phyloP scores from a whole-genome alignment of 1,140 invertebrate genomes.

The Holotrichia oblita region DNA sequence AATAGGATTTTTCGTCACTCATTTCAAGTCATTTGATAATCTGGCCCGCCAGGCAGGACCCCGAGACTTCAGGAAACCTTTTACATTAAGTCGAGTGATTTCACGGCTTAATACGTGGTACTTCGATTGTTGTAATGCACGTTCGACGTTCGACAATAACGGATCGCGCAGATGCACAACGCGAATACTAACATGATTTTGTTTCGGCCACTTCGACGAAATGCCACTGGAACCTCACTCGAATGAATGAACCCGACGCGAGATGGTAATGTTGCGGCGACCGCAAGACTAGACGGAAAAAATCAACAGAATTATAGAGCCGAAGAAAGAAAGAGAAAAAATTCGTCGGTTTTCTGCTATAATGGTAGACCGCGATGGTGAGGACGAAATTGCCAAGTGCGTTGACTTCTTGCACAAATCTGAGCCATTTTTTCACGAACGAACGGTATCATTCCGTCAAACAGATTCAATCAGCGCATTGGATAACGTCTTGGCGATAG shows the following conservation, averaged over 20 bases:
- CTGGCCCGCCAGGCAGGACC: not conserved
- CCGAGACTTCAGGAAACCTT: not conserved
- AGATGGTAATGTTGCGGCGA: no score
- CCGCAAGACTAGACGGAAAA: no score
- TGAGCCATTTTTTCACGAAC: not conserved
- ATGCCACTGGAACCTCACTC: not conserved
- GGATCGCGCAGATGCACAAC: conserved; percentile 4
- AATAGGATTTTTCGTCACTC: not conserved
- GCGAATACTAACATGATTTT: conserved; percentile 23
- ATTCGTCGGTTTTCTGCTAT: not conserved
- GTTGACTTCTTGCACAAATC: not conserved
- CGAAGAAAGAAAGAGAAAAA: not conserved
- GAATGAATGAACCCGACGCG: not conserved
- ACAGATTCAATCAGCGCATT: no score
- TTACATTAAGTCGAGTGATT: not conserved
- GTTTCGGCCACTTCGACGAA: not conserved
- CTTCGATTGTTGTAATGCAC: not conserved
- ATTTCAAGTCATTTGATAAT: not conserved
- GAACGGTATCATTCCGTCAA: not conserved
- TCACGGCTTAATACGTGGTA: not conserved
- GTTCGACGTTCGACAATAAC: conserved; percentile 13
- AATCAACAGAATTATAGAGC: not conserved
- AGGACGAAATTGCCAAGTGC: not conserved
- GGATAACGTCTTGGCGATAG: no score
- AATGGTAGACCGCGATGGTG: not conserved